Base-by-base conservation (phyloP, 2,113 vertebrate species). In the Colistium nudipinnis region DNA sequence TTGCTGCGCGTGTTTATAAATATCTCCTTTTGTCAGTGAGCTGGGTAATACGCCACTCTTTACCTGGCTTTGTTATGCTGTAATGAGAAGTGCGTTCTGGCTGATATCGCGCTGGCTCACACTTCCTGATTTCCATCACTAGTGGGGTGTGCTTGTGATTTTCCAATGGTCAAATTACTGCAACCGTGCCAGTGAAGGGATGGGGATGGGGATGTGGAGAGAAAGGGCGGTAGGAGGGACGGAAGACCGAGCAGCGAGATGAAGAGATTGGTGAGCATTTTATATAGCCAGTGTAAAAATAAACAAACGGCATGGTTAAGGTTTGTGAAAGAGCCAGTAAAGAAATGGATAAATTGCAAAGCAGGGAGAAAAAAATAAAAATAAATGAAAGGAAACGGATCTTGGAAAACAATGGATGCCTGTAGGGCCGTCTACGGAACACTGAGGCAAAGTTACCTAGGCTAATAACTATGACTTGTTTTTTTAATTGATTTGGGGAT, bases 81-180 rank as follows among this genome's bases (percentile, higher is more conserved):
- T 74, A 84, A 76, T 81, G 62, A 81, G 49, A 52, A 60, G 27
- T 39, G 54, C 14, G 28, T 48, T 63, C 66, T 25, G 19, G 22
- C 27, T 55, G 57, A 59, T 77, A 79, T 75, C 76, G 47, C 62
- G 6, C 33, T 4, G 25, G 30, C 51, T 48, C 68, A 59, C 49
- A 13, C 45, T 35, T 3, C 36, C 3, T 22, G n/a, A 53, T 19
- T 38, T 17, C 14, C 2, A 39, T 22, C 62, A 7, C 62, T 7
- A 13, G 22, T 28, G 57, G 62, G 16, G 49, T 55, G 49, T 12
- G 62, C 0, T 70, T 52, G 61, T 55, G 1, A 7, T 56, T 70
- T 54, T 80, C 74, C 33, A 4, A 48, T 16, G 64, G 63, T 68
- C n/a, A 77, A 80, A 79, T 77, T 44, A 66, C 64, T 2, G 4